A percentile compares a stretch with the other conserved stretches of the same genome.
Evolutionary conservation across 2,113 vertebrate genomes (phyloP).

Genomic region (Apus apus): DNA sequence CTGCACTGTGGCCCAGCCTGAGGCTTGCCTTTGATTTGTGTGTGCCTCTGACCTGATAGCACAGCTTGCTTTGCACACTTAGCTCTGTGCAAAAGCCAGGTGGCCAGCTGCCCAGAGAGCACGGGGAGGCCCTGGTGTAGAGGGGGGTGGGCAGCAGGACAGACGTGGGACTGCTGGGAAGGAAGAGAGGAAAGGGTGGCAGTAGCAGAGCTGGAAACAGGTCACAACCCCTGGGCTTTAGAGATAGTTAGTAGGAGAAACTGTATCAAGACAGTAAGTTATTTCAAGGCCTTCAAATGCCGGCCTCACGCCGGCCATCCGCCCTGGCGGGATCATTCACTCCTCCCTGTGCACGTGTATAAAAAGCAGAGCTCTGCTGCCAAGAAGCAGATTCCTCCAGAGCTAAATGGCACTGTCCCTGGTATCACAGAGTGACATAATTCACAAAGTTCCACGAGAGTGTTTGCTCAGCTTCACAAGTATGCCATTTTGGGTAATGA

Average conservation of each 20-base stretch:
- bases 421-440: neutral
- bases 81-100: neutral
- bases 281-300: fast-evolving
- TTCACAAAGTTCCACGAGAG: neutral
- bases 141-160: neutral
- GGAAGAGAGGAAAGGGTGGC: neutral
- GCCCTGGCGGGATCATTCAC: fast-evolving
- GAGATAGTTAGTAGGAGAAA: neutral
- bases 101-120: neutral
- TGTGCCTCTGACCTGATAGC: neutral
- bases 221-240: neutral
- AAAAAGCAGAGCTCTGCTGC: neutral
- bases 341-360: neutral
- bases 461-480: neutral
- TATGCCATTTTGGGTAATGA: neutral
- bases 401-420: neutral
- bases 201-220: neutral
- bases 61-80: neutral
- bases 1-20: neutral
- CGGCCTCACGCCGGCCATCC: neutral
- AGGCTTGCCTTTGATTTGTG: neutral
- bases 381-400: neutral
- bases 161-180: fast-evolving
- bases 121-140: neutral
- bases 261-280: neutral